These are phyloP conservation scores for Gymnocypris eckloni DNA, from an alignment of 2,797 vertebrate species.

Conservation along the genomic window DNA sequence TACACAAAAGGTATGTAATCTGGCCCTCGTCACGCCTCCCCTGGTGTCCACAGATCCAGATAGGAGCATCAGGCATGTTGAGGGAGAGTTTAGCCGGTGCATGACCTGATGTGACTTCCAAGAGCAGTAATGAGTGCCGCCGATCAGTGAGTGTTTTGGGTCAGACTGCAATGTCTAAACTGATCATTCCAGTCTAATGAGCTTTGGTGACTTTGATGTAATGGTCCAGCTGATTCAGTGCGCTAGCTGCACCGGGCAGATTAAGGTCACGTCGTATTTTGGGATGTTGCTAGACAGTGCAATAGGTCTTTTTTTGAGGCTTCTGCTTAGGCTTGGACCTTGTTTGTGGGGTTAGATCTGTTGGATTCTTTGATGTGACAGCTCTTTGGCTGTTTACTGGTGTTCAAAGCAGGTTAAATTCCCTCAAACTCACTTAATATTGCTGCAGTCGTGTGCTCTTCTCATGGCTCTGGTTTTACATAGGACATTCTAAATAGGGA, in stretches of 20 bases:
- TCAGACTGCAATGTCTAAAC: slow-evolving; percentile 56
- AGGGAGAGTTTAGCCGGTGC: slow-evolving; percentile 57
- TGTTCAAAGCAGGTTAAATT: slow-evolving; percentile 19
- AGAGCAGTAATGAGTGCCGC: slow-evolving; percentile 53
- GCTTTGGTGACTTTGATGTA: slow-evolving; percentile 57
- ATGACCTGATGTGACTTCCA: slow-evolving; percentile 58
- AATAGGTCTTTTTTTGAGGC: slow-evolving; percentile 22
- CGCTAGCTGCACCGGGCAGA: slow-evolving; percentile 36
- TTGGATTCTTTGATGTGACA: slow-evolving; percentile 26
- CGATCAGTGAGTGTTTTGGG: slow-evolving; percentile 58
- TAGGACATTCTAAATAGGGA: background rate
- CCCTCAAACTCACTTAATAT: slow-evolving; percentile 4
- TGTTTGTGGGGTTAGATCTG: slow-evolving; percentile 25
- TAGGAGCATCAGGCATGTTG: slow-evolving; percentile 36
- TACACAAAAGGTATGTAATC: slow-evolving; percentile 64
- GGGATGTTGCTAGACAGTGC: slow-evolving; percentile 32
- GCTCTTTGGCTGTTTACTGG: slow-evolving; percentile 26
- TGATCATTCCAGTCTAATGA: slow-evolving; percentile 60
- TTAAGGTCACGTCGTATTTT: slow-evolving; percentile 56
- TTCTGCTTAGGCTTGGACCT: slow-evolving; percentile 10
- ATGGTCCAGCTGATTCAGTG: slow-evolving; percentile 51
- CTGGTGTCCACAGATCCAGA: slow-evolving; percentile 42
- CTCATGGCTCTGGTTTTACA: background rate
- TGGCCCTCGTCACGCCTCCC: slow-evolving; percentile 47
- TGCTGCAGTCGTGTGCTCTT: background rate